Evolutionary conservation across 2,113 vertebrate species (phyloP).

Genomic region (Dendropsophus ebraccatus): DNA sequence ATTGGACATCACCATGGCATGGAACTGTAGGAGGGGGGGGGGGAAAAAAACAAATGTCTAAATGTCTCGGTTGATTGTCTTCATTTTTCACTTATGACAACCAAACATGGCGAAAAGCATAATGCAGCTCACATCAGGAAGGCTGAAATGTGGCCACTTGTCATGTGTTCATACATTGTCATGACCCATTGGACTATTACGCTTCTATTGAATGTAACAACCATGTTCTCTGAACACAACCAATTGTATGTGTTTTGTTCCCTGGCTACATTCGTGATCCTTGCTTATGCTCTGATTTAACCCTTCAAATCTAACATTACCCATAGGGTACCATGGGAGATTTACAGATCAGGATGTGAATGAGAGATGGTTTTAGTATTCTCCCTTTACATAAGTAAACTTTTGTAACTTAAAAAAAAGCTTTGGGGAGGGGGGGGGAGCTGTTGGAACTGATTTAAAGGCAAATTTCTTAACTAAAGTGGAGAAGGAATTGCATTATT

Average conservation of each 20-base stretch:
- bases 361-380: not conserved
- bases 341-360: not conserved
- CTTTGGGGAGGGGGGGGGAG: not conserved
- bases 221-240: slow-evolving; percentile 63
- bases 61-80: slow-evolving; percentile 66
- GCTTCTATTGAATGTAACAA: slow-evolving; percentile 68
- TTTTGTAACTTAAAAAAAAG: not conserved
- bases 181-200: slow-evolving; percentile 44
- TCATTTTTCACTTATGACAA: slow-evolving; percentile 67
- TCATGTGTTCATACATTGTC: slow-evolving; percentile 42
- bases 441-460: not conserved
- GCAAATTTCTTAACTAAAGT: not conserved
- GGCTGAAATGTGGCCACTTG: slow-evolving; percentile 46
- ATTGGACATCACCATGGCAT: slow-evolving; percentile 77
- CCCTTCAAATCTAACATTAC: not conserved
- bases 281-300: not conserved
- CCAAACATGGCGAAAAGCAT: slow-evolving; percentile 67
- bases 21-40: slow-evolving; percentile 85
- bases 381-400: not conserved
- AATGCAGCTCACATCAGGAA: slow-evolving; percentile 65
- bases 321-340: not conserved
- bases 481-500: not conserved
- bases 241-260: slow-evolving; percentile 19
- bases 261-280: slow-evolving; percentile 17
- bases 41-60: slow-evolving; percentile 67